Evolutionary conservation across 2,888 invertebrate genomes (phyloP).

Genomic region (Oscheius onirici): DNA sequence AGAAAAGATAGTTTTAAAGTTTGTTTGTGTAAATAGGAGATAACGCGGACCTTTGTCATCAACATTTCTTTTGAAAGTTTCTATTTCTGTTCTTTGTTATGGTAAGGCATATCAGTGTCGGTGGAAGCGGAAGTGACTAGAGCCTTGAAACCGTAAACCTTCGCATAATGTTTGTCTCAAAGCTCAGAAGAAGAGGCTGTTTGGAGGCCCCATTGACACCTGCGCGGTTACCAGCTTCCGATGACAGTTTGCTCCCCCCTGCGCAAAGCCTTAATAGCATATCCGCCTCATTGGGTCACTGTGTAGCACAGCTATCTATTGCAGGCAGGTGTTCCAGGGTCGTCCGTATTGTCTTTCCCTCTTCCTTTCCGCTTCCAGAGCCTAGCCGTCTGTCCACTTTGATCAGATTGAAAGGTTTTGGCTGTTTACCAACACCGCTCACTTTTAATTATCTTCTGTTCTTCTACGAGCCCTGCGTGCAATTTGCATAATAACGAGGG

Average conservation of each 20-base stretch:
- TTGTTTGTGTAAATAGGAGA: not conserved
- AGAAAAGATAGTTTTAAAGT: not conserved
- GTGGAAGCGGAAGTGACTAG: no score
- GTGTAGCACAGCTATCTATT: constrained; percentile 17
- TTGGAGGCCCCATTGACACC: not conserved
- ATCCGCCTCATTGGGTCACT: constrained; percentile 9
- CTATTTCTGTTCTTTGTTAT: not conserved
- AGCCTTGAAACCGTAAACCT: no score
- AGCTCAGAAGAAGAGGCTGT: not conserved
- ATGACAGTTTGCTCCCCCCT: constrained; percentile 14
- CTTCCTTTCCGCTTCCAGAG: not conserved
- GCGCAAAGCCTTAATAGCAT: not conserved
- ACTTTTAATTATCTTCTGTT: constrained; percentile 33
- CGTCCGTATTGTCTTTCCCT: constrained; percentile 27
- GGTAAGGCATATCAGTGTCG: not conserved
- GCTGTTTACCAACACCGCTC: not conserved
- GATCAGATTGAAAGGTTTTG: not conserved
- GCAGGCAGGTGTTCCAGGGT: constrained; percentile 29
- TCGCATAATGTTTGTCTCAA: not conserved
- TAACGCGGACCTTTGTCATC: not conserved
- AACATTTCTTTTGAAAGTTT: not conserved
- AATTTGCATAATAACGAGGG: constrained; percentile 31
- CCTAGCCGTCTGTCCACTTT: not conserved
- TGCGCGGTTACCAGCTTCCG: constrained; percentile 20
- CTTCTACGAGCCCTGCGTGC: constrained; percentile 26